Evolutionary conservation across 30 jellyfish, hydroid and myxozoan genomes (phyloP).

Genomic region (Phacellophora camtschatica): DNA sequence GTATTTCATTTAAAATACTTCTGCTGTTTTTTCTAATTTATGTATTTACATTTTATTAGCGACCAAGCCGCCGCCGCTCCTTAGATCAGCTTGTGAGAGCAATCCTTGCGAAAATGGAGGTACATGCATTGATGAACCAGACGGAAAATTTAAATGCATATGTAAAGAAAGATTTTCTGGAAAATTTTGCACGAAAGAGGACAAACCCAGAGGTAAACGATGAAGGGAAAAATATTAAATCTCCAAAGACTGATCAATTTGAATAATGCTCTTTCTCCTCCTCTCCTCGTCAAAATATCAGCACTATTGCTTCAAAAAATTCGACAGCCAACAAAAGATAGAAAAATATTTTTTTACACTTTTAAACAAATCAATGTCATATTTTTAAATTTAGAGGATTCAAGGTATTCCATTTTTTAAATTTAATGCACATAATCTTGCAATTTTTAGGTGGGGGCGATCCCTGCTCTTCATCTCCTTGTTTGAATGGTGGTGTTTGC

Average conservation of each 20-base stretch:
- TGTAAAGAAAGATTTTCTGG: slow-evolving; percentile 73
- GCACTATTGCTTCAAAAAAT: no score
- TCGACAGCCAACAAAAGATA: no score
- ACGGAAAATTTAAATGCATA: slow-evolving; percentile 63
- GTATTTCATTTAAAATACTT: background rate
- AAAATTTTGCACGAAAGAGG: slow-evolving; percentile 45
- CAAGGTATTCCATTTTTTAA: no score
- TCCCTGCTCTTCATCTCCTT: slow-evolving; percentile 72
- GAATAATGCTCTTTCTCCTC: no score
- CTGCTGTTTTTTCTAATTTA: background rate
- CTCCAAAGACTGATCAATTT: no score
- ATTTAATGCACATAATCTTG: no score
- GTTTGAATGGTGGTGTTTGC: slow-evolving; percentile 86
- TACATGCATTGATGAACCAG: slow-evolving; percentile 84
- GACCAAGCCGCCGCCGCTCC: slow-evolving; percentile 51
- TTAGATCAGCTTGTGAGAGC: slow-evolving; percentile 43
- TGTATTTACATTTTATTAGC: background rate
- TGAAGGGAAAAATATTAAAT: no score
- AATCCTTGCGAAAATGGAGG: slow-evolving; percentile 87
- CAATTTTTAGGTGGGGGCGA: slow-evolving; percentile 64
- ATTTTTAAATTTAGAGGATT: no score
- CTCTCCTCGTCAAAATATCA: no score
- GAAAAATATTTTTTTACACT: no score
- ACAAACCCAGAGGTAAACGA: slow-evolving; percentile 57
- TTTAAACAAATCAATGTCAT: no score